Evolutionary conservation across 2,888 invertebrate genomes (phyloP), one percentile per base, ranked within the genome.

Genomic region (Philereme vetulata): DNA sequence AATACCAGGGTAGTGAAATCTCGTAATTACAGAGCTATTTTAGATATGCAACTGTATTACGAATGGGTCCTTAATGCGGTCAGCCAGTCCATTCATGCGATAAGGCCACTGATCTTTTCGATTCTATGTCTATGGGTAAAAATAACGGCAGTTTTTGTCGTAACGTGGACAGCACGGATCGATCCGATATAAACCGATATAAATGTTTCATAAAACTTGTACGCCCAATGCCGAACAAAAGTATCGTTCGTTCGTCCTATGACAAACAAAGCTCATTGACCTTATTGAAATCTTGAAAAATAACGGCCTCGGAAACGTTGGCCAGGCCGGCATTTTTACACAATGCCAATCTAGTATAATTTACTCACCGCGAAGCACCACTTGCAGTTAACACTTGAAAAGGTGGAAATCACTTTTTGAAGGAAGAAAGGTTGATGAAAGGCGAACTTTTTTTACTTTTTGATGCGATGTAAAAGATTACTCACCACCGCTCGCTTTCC

Each of bases 201-300:
- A 66, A 82, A 81, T 66, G 61, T 49, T 67, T 63, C 45, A 55
- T 64, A 64, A 71, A 72, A 74, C 71, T 74, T 61, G 72, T 71
- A 78, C 76, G 74, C 74, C 76, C 76, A 63, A 80, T 72, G 68
- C 72, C 76, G 76, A 70, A 70, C 70, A 68, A n/a, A 67, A 70
- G 72, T 72, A 72, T 78, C 76, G 70, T 77, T 76, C 77, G 21
- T 79, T 78, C 76, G 72, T 66, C 72, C 74, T 78, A 78, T 76
- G 72, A 66, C 73, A 75, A 68, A 62, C 76, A 68, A 73, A 78
- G 90, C 88, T 70, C 90, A 86, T 80, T 90, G 90, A 91, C 90
- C 90, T 81, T 76, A 72, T 65, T 72, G 78, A 77, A 81, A 87
- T 88, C 83, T 89, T 87, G 81, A 90, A 91, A 90, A 90, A 85